Evolutionary conservation across 2,888 invertebrate species (phyloP).

Genomic region (Tinea pellionella): DNA sequence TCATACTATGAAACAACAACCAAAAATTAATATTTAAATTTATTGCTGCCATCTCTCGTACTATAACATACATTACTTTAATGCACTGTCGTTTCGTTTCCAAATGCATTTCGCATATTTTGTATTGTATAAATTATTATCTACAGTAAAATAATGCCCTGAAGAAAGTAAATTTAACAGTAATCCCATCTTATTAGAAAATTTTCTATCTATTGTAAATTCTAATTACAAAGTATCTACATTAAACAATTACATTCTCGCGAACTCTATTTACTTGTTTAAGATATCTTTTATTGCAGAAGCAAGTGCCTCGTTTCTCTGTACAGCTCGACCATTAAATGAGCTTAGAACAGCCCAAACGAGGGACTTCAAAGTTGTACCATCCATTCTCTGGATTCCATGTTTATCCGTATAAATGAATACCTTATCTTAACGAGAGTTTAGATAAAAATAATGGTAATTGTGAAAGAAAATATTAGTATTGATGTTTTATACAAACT

Average conservation of each 20-base stretch:
- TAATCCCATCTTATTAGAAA: too few species aligned
- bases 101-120: background rate
- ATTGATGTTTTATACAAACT: background rate
- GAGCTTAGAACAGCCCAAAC: slow-evolving; percentile 20
- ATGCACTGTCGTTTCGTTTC: background rate
- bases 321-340: slow-evolving; percentile 21
- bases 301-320: slow-evolving; percentile 15
- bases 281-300: background rate
- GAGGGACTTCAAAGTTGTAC: slow-evolving; percentile 15
- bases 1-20: too few species aligned
- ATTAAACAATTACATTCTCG: background rate
- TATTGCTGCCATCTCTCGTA: background rate
- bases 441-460: slow-evolving; percentile 9
- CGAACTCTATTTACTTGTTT: background rate
- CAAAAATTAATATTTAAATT: background rate
- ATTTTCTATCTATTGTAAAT: background rate
- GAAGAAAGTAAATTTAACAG: too few species aligned
- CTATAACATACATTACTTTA: background rate
- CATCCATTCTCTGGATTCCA: slow-evolving; percentile 20
- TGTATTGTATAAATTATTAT: too few species aligned
- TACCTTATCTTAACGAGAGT: slow-evolving; percentile 8
- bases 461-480: slow-evolving; percentile 7
- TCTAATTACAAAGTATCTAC: background rate
- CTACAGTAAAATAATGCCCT: too few species aligned
- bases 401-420: slow-evolving; percentile 22